Evolutionary conservation across 2,888 invertebrate species (phyloP), one percentile per base, ranked within the genome.

Genomic region (Melanargia galathea): DNA sequence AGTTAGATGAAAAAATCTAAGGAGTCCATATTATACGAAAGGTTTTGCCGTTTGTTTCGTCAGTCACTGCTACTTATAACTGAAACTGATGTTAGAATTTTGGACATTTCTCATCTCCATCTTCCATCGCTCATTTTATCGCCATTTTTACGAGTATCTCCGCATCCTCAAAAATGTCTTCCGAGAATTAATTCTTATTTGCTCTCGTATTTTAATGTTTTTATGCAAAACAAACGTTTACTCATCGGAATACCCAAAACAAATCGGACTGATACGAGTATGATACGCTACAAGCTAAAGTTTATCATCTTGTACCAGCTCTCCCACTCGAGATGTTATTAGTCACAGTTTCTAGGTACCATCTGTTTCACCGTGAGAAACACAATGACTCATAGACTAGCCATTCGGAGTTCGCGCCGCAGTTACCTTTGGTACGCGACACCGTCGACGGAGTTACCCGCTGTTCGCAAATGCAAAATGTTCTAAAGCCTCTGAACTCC

Each of bases 331-430:
- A 71, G 72, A 75, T 69, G 61, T 73, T 80, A 82, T 84, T 83
- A 84, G 78, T 83, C 84, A 86, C 75, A 79, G 78, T 68, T 83
- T 81, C 82, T 80, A 79, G 77, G 79, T 81, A 80, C 64, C 74
- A 74, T 71, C 73, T 76, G 73, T 72, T 70, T 76, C 72, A 70
- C 74, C 75, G 78, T 78, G 78, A 77, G 73, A 75, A 76, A 72
- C 61, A 79, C 75, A 78, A 79, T 87, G 88, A 88, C 70, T 88
- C 87, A 87, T 80, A 78, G 77, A 76, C 71, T 71, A 64, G 72
- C 73, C 75, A 68, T 66, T 70, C 70, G 70, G 66, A 63, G 66
- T 35, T 35, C 26, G 33, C 52, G 8, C 45, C 54, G 52, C 35
- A 40, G 54, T 40, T 65, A 69, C 62, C 60, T 63, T 66, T 64